phyloP scores from a whole-genome alignment of 2,113 vertebrate species.

The Bos javanicus region DNA sequence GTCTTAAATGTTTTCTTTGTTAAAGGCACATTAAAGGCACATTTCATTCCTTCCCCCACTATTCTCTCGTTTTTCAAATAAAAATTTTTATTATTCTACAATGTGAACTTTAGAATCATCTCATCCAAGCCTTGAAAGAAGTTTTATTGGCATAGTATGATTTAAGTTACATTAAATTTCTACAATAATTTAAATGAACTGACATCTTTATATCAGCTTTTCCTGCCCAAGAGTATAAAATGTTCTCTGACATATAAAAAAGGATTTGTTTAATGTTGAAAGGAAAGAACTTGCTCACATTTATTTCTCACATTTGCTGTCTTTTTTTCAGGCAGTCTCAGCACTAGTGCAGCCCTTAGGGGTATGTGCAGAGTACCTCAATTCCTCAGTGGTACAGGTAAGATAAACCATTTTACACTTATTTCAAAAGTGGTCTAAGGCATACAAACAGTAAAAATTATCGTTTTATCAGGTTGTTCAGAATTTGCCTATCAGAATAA shows the following conservation, averaged over 20 bases:
- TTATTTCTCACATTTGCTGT: constrained; percentile 19
- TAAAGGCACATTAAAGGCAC: background rate
- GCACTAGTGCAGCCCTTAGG: constrained; percentile 96
- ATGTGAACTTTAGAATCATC: constrained; percentile 13
- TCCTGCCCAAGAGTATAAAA: background rate
- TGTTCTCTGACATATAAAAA: background rate
- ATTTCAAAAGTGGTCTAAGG: background rate
- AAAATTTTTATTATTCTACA: background rate
- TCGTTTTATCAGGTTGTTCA: background rate
- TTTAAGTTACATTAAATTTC: constrained; percentile 36
- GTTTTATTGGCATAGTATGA: background rate
- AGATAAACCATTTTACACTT: constrained; percentile 36
- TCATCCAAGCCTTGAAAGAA: background rate
- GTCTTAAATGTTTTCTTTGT: background rate
- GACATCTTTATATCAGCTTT: background rate
- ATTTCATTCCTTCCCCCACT: background rate
- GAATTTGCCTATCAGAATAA: background rate
- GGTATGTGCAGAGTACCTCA: constrained; percentile 97
- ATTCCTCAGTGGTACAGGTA: constrained; percentile 96
- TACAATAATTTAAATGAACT: background rate
- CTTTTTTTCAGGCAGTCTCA: constrained; percentile 89
- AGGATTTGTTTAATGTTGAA: background rate
- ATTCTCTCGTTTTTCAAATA: background rate
- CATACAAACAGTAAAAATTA: background rate
- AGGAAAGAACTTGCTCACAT: background rate